Conservation (phyloP, 2,888 invertebrate species). For the Hipparchia semele region DNA sequence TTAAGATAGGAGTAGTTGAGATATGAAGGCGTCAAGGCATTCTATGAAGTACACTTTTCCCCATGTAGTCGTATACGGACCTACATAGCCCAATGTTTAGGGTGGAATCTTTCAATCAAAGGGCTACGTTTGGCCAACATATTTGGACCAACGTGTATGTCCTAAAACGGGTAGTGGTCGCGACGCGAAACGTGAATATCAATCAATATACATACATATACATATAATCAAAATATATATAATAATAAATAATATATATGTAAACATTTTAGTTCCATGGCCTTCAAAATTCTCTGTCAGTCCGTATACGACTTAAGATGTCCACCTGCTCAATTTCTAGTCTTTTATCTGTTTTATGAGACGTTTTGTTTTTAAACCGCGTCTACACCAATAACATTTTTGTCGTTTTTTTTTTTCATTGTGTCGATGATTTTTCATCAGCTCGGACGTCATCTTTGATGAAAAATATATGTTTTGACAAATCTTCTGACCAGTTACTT, state of each 20-base stretch:
- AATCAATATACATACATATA: too few species aligned
- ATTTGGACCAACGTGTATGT: too few species aligned
- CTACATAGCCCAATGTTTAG: too few species aligned
- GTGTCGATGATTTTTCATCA: not conserved
- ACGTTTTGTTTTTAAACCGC: not conserved
- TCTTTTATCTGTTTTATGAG: slow-evolving; percentile 48
- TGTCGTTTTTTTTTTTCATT: not conserved
- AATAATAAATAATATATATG: too few species aligned
- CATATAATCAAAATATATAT: too few species aligned
- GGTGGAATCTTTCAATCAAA: too few species aligned
- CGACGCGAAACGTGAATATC: too few species aligned
- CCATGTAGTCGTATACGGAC: not conserved
- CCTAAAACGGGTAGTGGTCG: too few species aligned
- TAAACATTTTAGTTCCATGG: not conserved
- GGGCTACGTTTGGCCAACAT: too few species aligned
- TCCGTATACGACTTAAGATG: not conserved
- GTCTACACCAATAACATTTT: not conserved
- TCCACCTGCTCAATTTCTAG: slow-evolving; percentile 62
- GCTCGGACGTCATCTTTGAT: not conserved
- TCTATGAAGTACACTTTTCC: slow-evolving; percentile 5
- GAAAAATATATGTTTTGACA: not conserved
- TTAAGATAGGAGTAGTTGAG: slow-evolving; percentile 1
- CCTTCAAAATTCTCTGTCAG: not conserved
- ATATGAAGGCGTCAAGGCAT: not conserved
- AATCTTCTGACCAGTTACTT: too few species aligned